Conservation (phyloP, 1,140 invertebrate species). For the Penaeus vannamei region DNA sequence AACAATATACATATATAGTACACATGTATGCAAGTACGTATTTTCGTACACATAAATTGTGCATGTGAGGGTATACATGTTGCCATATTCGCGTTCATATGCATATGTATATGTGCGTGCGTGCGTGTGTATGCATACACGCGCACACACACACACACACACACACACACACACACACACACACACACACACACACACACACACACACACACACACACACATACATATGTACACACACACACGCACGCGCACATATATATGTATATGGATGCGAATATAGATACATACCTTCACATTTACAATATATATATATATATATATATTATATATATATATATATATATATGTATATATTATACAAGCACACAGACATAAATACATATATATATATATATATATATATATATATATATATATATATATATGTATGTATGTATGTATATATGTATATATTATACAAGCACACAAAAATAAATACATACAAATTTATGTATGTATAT, state of each 20-base stretch:
- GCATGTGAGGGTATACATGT: not conserved
- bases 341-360: constrained; percentile 17
- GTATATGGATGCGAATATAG: no score
- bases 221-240: constrained; percentile 31
- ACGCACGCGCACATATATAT: constrained; percentile 1
- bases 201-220: not conserved
- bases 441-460: no score
- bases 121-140: constrained; percentile 9
- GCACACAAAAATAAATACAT: no score
- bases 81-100: not conserved
- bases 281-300: no score
- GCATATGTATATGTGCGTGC: not conserved
- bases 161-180: constrained; percentile 15
- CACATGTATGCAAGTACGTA: not conserved
- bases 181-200: not conserved
- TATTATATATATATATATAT: constrained; percentile 11
- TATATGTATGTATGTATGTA: no score
- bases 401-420: not conserved
- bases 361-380: not conserved
- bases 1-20: no score
- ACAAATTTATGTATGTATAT: constrained; percentile 14
- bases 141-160: not conserved
- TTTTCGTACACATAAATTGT: not conserved
- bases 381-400: not conserved
- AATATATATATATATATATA: no score